These are phyloP conservation scores for Chloropsis hardwickii DNA, from an alignment of 2,113 vertebrate genomes.

Conservation along the genomic window DNA sequence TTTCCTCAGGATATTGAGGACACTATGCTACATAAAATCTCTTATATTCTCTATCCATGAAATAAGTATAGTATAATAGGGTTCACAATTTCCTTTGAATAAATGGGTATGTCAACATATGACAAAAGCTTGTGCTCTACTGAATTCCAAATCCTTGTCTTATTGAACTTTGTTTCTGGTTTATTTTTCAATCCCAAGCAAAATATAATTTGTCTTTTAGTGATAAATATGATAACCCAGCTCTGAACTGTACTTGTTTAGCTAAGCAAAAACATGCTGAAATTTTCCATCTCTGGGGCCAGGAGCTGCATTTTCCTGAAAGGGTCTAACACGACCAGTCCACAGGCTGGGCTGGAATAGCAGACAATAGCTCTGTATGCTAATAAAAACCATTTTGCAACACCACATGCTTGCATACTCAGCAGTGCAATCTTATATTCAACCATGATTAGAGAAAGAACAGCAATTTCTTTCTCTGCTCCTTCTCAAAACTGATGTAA, in stretches of 20 bases:
- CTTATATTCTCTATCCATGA: neutral
- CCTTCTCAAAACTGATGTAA: constrained; percentile 25
- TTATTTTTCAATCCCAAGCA: constrained; percentile 18
- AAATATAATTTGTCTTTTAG: constrained; percentile 1
- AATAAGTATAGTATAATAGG: neutral
- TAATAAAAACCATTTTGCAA: constrained; percentile 18
- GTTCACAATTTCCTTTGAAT: neutral
- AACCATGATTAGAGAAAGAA: constrained; percentile 18
- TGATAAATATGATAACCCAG: neutral
- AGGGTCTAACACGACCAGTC: constrained; percentile 6
- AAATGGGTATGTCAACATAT: neutral
- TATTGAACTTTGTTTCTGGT: neutral
- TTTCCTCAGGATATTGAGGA: neutral
- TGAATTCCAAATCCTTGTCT: neutral
- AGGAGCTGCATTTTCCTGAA: neutral
- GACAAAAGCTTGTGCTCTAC: neutral
- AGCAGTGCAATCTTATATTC: constrained; percentile 16
- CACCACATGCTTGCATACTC: constrained; percentile 29
- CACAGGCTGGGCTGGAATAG: neutral
- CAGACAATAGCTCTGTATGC: neutral
- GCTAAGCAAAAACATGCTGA: neutral
- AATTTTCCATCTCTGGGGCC: constrained; percentile 17
- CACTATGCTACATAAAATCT: neutral
- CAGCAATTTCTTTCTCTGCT: neutral
- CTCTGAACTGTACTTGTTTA: constrained; percentile 26